Conservation (phyloP, 2,888 invertebrate genomes). For the Xestia sexstrigata region DNA sequence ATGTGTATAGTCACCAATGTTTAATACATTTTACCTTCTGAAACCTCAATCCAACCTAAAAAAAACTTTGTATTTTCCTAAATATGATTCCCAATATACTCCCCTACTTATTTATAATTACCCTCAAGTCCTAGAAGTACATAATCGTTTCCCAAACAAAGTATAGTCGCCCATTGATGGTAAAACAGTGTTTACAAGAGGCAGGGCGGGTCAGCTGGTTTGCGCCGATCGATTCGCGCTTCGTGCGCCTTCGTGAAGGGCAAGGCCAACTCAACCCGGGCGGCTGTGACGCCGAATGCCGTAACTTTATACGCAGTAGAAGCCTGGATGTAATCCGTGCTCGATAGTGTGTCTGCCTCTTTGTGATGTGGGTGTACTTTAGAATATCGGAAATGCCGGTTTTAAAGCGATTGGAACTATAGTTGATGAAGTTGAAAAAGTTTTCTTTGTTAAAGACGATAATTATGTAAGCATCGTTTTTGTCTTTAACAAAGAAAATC, state of each 20-base stretch:
- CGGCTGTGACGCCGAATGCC: conserved; percentile 66
- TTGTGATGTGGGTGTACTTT: background rate
- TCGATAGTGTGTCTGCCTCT: conserved; percentile 25
- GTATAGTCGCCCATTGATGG: conserved; percentile 61
- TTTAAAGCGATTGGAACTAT: background rate
- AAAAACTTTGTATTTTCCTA: background rate
- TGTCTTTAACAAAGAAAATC: background rate
- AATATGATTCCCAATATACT: conserved; percentile 12
- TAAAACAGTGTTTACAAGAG: conserved; percentile 66
- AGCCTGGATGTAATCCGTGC: conserved; percentile 36
- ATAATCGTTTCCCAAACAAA: conserved; percentile 60
- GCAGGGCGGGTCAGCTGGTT: conserved; percentile 69
- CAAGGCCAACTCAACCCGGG: conserved; percentile 80
- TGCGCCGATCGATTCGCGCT: conserved; percentile 85
- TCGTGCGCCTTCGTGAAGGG: conserved; percentile 74
- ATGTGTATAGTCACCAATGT: background rate
- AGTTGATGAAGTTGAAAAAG: background rate
- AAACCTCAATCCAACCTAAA: background rate
- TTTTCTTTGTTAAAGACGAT: background rate
- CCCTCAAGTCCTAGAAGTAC: conserved; percentile 30
- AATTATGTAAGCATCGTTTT: background rate
- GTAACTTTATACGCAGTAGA: conserved; percentile 69
- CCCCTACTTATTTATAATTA: conserved; percentile 31
- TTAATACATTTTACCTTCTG: background rate
- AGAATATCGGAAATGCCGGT: background rate